Evolutionary conservation across 1,140 invertebrate genomes (phyloP), one percentile per base, ranked within the genome.

Genomic region (Gonioctena quinquepunctata): DNA sequence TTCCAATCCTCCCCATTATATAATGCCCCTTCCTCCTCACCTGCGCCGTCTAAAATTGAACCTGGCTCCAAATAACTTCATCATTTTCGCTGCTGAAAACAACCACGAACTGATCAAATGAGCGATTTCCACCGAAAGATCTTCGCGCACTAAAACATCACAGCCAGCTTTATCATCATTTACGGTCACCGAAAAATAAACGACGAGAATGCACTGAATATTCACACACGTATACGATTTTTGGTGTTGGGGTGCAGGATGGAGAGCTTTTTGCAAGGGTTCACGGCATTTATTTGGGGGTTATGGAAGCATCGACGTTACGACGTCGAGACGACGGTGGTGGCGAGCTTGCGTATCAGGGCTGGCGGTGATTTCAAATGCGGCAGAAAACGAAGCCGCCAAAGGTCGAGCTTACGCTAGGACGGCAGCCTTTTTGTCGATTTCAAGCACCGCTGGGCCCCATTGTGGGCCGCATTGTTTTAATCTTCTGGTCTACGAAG

Each of bases 11-110:
- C 11, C 33, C 33, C 33, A n/a, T n/a, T n/a, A n/a, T n/a, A n/a
- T n/a, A n/a, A n/a, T n/a, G n/a, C n/a, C n/a, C n/a, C n/a, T n/a
- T n/a, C n/a, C n/a, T 42, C 33, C 49, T 73, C 70, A 77, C 77
- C 77, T 79, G 33, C 71, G 73, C 49, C 77, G 70, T 25, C 76
- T 66, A 68, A 81, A 77, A 68, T 74, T 78, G 18, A 81, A 62
- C 21, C 76, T 70, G 48, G 67, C 77, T 52, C 77, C 76, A 8
- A 79, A 61, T 67, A 81, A 63, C 60, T 76, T 72, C 59, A 81
- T 75, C 80, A 81, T 81, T 11, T 54, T 42, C 16, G n/a, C 16
- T 42, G 16, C 13, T 42, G 13, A n/a, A 42, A 42, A 42, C 1
- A 42, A 42, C 8, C 8, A n/a, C 33, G 16, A 42, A 42, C 33